Evolutionary conservation across 2,797 vertebrate genomes (phyloP).

Genomic region (Vipera latastei): DNA sequence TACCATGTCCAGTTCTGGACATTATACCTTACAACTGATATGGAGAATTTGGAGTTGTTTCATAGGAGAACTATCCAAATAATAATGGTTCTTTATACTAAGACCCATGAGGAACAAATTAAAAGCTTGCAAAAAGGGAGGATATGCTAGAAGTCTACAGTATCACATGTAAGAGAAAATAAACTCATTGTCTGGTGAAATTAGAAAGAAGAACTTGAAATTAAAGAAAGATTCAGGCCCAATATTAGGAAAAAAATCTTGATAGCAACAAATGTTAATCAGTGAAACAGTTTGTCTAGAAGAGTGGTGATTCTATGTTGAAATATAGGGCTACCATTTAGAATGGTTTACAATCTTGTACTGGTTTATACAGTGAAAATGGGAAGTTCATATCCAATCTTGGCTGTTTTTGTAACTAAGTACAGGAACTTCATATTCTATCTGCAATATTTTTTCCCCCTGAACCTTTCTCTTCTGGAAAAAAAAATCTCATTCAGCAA

Average conservation of each 20-base stretch:
- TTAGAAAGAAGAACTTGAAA: neutral
- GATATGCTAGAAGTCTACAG: neutral
- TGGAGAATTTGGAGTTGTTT: neutral
- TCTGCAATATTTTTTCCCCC: neutral
- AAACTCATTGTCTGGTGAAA: neutral
- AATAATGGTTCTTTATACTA: neutral
- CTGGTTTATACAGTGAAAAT: neutral
- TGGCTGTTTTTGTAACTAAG: neutral
- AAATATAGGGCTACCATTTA: neutral
- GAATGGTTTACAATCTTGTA: neutral
- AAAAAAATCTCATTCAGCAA: neutral
- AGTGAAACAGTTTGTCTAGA: neutral
- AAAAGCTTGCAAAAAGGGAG: neutral
- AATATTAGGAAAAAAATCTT: neutral
- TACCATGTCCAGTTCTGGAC: neutral
- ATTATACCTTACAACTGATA: neutral
- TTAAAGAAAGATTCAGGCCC: neutral
- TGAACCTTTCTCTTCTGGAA: neutral
- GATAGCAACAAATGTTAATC: neutral
- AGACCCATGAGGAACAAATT: neutral
- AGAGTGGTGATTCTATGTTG: neutral
- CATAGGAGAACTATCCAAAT: neutral
- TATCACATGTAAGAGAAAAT: neutral
- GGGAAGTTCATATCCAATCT: neutral
- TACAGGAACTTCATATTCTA: neutral